Percentiles rank a stretch among this genome's conserved stretches.
phyloP scores from a whole-genome alignment of 2,888 invertebrate species.

The Brachyptera putata region DNA sequence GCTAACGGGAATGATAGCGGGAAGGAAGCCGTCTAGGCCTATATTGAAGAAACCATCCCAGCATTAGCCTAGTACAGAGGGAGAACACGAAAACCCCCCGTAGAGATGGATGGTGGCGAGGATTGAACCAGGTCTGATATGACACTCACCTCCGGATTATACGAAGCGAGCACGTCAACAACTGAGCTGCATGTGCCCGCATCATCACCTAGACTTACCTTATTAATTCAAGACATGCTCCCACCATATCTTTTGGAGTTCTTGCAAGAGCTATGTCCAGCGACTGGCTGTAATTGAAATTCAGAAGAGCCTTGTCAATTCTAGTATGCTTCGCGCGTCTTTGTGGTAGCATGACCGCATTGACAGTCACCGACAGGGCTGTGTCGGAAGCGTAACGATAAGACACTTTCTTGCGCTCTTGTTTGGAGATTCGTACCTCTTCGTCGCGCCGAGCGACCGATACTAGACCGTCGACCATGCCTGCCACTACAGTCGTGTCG shows the following conservation, averaged over 20 bases:
- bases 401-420: conserved; percentile 50
- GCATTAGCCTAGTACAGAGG: too few species aligned
- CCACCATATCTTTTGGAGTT: conserved; percentile 71
- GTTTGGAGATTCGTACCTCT: conserved; percentile 43
- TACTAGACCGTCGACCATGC: conserved; percentile 89
- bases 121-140: too few species aligned
- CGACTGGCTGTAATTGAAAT: conserved; percentile 79
- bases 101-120: too few species aligned
- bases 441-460: conserved; percentile 77
- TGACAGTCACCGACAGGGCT: conserved; percentile 42
- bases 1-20: too few species aligned
- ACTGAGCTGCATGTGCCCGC: too few species aligned
- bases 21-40: too few species aligned
- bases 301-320: conserved; percentile 68
- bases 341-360: conserved; percentile 52
- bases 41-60: too few species aligned
- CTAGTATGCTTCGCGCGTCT: conserved; percentile 52
- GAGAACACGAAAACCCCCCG: too few species aligned
- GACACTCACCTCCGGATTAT: too few species aligned
- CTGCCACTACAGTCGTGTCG: conserved; percentile 83
- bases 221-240: conserved; percentile 82
- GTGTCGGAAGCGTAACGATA: conserved; percentile 41
- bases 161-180: too few species aligned
- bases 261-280: conserved; percentile 64
- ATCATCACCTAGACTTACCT: conserved; percentile 44